A percentile compares a stretch with the other conserved stretches of the same genome.
Evolutionary conservation across 2,113 vertebrate species (phyloP).

Genomic region (Actinemys pallida): DNA sequence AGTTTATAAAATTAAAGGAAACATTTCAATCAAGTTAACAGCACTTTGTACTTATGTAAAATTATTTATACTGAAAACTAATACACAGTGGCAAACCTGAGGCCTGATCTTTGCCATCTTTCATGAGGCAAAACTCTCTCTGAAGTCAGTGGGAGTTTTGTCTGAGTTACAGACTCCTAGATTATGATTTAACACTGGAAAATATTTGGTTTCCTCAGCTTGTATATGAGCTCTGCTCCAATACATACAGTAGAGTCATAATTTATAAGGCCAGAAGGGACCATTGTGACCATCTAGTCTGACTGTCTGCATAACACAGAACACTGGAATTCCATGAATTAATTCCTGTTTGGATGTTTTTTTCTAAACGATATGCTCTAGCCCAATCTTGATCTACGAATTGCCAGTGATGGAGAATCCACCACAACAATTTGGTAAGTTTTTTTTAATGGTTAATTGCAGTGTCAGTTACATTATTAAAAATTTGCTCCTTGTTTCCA

Average conservation of each 20-base stretch:
- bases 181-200: not conserved
- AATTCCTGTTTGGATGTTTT: not conserved
- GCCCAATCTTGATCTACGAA: not conserved
- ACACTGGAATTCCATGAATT: not conserved
- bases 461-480: not conserved
- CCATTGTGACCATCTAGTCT: not conserved
- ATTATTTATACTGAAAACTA: slow-evolving; percentile 27
- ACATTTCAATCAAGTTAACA: slow-evolving; percentile 12
- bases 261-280: not conserved
- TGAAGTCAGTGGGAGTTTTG: not conserved
- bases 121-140: slow-evolving; percentile 38
- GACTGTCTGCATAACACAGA: not conserved
- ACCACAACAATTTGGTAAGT: not conserved
- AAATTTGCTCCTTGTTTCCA: not conserved
- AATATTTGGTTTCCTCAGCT: not conserved
- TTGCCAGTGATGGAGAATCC: not conserved
- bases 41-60: slow-evolving; percentile 18
- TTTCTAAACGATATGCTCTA: not conserved
- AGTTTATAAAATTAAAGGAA: not conserved
- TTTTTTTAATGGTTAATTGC: not conserved
- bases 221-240: not conserved
- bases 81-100: slow-evolving; percentile 2
- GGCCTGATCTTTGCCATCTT: not conserved
- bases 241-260: not conserved
- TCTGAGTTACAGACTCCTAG: not conserved